A percentile compares a stretch with the other conserved stretches of the same genome.
Conservation (phyloP, 2,888 invertebrate genomes). For the Poecilobothrus nobilitatus region DNA sequence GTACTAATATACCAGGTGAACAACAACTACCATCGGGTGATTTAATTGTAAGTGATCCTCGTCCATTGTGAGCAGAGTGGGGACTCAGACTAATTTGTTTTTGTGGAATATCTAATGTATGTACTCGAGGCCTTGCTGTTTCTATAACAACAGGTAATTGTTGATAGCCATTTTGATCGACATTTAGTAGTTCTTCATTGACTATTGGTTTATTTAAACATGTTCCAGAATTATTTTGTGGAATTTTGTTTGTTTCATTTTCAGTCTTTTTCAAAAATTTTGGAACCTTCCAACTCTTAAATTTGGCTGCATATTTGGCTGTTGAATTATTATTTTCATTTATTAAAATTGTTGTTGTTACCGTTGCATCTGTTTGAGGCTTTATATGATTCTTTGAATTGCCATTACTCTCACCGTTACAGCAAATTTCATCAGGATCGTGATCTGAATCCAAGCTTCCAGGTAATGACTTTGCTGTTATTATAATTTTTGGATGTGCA, state of each 20-base stretch:
- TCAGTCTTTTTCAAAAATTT: slow-evolving; percentile 58
- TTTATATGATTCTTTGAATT: slow-evolving; percentile 19
- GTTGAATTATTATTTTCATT: slow-evolving; percentile 47
- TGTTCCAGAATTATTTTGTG: neutral
- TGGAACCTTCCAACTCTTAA: slow-evolving; percentile 62
- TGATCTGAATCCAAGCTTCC: slow-evolving; percentile 73
- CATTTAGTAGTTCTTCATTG: slow-evolving; percentile 31
- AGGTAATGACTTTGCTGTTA: slow-evolving; percentile 66
- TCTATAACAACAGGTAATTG: slow-evolving; percentile 59
- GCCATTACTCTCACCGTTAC: slow-evolving; percentile 32
- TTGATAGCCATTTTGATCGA: slow-evolving; percentile 49
- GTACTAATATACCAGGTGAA: slow-evolving; percentile 37
- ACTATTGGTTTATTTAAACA: neutral
- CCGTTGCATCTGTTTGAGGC: slow-evolving; percentile 37
- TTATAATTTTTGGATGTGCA: slow-evolving; percentile 44
- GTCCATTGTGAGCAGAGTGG: slow-evolving; percentile 26
- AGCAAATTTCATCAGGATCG: slow-evolving; percentile 46
- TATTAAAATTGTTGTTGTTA: neutral
- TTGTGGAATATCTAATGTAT: slow-evolving; percentile 40
- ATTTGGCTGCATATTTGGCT: slow-evolving; percentile 45
- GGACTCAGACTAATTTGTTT: slow-evolving; percentile 31
- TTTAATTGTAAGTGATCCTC: slow-evolving; percentile 17
- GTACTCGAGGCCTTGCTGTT: slow-evolving; percentile 44
- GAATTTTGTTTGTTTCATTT: slow-evolving; percentile 26
- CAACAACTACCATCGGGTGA: slow-evolving; percentile 38